Evolutionary conservation across 2,113 vertebrate genomes (phyloP).

Genomic region (Tragelaphus buxtoni): DNA sequence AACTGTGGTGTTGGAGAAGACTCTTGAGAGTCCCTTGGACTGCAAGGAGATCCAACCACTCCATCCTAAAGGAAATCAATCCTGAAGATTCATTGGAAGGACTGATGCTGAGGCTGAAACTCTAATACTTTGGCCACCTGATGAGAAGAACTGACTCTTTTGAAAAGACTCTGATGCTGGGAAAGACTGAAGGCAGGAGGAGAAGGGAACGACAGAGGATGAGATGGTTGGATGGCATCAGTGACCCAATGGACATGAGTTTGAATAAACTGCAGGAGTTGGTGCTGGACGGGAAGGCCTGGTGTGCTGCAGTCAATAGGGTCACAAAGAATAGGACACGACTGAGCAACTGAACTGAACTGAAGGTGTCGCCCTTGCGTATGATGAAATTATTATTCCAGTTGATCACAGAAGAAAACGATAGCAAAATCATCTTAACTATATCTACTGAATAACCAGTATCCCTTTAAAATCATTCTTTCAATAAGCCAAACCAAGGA

Average conservation of each 20-base stretch:
- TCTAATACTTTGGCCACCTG: background rate
- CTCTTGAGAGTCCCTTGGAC: background rate
- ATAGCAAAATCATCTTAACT: background rate
- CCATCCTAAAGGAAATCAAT: background rate
- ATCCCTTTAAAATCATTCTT: background rate
- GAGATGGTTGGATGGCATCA: background rate
- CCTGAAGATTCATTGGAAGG: background rate
- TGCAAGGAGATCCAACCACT: background rate
- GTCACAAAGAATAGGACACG: background rate
- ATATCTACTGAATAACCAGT: background rate
- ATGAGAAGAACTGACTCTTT: background rate
- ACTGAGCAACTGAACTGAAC: background rate
- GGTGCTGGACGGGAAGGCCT: background rate
- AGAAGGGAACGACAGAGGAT: background rate
- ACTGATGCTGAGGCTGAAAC: background rate
- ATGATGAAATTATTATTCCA: background rate
- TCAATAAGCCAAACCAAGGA: background rate
- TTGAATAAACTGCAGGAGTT: background rate
- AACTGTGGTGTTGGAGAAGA: background rate
- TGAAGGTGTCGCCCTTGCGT: background rate
- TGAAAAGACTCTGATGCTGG: background rate
- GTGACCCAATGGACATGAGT: background rate
- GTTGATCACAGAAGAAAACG: background rate
- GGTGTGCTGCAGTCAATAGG: background rate
- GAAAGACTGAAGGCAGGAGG: background rate